Base-by-base conservation (phyloP, 2,797 vertebrate species). In the Pyrocephalus nanus region DNA sequence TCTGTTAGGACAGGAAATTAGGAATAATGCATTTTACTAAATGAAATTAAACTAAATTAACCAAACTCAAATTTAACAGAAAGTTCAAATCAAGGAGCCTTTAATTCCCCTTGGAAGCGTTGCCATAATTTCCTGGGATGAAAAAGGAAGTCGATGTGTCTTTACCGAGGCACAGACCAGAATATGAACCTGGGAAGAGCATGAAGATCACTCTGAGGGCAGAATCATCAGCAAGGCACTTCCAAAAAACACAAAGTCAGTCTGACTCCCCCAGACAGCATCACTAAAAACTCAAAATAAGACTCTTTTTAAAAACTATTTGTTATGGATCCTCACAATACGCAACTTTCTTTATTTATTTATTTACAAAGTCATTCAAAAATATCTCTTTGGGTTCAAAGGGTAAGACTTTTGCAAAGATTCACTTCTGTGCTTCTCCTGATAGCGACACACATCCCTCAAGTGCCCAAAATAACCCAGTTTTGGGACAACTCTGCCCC, bases 381-480 rank as follows among this genome's bases (percentile, higher is more conserved):
- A 82, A 21, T 2, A 47, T 14, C 4, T 12, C 14, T 65, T 74
- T 10, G 34, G 13, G 26, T 54, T 61, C 3, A 3, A 72, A 75
- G 18, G 18, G 55, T 26, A 61, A 77, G 30, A 38, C 2, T 67
- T 22, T 4, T 40, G 19, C 25, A 27, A 61, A 78, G 7, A 29
- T 87, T 80, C 67, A 6, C 8, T 57, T 25, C 8, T 57, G 11
- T 29, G 25, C 27, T 43, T 81, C 85, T 69, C 32, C 38, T 50
- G 34, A 8, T 51, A 48, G 10, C 40, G 53, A 45, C 20, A 51
- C 7, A 23, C 7, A 6, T 18, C 64, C 62, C 60, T 55, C 32
- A 47, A 42, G 18, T 4, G 29, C 17, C 32, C 8, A n/a, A 64
- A 85, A 77, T 67, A 60, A 0, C 11, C 22, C 0, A 0, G 16